Percentiles rank a stretch among this genome's conserved stretches.
Evolutionary conservation across 2,888 invertebrate genomes (phyloP).

Genomic region (Cheilosia pagana): DNA sequence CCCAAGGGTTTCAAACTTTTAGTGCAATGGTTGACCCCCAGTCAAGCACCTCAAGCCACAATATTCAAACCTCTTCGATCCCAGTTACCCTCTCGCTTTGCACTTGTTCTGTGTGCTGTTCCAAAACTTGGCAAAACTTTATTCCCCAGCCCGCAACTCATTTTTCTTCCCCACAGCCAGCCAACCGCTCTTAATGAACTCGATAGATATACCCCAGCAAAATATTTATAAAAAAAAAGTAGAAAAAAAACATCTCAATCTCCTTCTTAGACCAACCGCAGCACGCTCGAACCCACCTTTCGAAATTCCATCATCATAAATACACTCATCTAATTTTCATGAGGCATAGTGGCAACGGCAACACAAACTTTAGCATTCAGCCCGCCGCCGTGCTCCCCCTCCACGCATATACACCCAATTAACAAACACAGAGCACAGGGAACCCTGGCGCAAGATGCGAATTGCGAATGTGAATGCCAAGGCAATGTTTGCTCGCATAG

Average conservation of each 20-base stretch:
- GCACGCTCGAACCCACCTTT: conserved; percentile 52
- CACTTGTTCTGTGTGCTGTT: not conserved
- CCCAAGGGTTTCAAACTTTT: too few species aligned
- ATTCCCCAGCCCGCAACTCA: conserved; percentile 18
- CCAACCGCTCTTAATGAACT: conserved; percentile 29
- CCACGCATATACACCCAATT: conserved; percentile 54
- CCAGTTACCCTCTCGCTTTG: not conserved
- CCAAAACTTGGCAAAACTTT: conserved; percentile 7
- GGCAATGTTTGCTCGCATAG: conserved; percentile 70
- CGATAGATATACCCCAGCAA: conserved; percentile 14
- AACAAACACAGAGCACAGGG: conserved; percentile 47
- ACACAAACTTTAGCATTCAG: conserved; percentile 16
- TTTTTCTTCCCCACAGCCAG: conserved; percentile 26
- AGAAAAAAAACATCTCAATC: conserved; percentile 51
- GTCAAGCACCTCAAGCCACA: not conserved
- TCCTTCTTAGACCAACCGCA: conserved; percentile 56
- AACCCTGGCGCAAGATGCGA: conserved; percentile 17
- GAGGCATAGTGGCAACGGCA: conserved; percentile 7
- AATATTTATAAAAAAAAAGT: not conserved
- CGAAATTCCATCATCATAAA: conserved; percentile 71
- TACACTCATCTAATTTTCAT: conserved; percentile 73
- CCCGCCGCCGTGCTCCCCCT: not conserved
- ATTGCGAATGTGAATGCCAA: conserved; percentile 48
- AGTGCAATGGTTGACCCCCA: not conserved
- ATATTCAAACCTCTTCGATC: not conserved